Conservation (phyloP, 2,797 vertebrate genomes). For the Spea hammondii region DNA sequence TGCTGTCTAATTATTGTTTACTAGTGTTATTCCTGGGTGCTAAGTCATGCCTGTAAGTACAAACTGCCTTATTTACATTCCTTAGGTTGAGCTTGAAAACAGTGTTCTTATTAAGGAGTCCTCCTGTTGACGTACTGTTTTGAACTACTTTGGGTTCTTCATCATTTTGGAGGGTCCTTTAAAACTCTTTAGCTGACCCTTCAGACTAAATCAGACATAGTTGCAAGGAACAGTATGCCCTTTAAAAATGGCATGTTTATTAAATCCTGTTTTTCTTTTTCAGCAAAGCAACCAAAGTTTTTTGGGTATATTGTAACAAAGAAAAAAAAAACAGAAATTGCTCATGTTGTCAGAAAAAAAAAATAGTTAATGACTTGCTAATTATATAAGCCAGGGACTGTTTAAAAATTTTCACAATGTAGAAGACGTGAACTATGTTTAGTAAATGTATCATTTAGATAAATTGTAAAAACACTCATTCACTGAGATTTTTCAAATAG, state of each 20-base stretch:
- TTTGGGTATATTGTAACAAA: slow-evolving; percentile 12
- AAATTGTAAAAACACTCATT: neutral
- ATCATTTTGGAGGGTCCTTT: neutral
- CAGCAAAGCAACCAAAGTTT: neutral
- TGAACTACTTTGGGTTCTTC: neutral
- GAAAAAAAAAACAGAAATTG: slow-evolving; percentile 3
- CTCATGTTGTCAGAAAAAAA: slow-evolving; percentile 1
- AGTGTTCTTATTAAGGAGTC: slow-evolving; percentile 9
- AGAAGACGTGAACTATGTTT: neutral
- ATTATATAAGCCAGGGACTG: slow-evolving; percentile 7
- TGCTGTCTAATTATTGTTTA: slow-evolving; percentile 62
- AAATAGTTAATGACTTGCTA: slow-evolving; percentile 2
- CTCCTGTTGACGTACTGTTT: slow-evolving; percentile 10
- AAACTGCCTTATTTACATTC: slow-evolving; percentile 61
- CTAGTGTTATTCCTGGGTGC: slow-evolving; percentile 58
- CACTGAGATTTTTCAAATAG: neutral
- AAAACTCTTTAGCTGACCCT: neutral
- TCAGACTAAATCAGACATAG: neutral
- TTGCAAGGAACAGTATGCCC: slow-evolving; percentile 13
- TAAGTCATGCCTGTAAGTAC: slow-evolving; percentile 57
- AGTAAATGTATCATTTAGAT: neutral
- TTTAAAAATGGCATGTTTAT: slow-evolving; percentile 17
- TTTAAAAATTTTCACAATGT: slow-evolving; percentile 7
- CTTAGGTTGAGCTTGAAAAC: slow-evolving; percentile 59
- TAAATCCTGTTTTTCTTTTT: neutral